A percentile compares a stretch with the other conserved stretches of the same genome.
phyloP scores from a whole-genome alignment of 2,797 vertebrate genomes.

The Catostomus latipinnis region DNA sequence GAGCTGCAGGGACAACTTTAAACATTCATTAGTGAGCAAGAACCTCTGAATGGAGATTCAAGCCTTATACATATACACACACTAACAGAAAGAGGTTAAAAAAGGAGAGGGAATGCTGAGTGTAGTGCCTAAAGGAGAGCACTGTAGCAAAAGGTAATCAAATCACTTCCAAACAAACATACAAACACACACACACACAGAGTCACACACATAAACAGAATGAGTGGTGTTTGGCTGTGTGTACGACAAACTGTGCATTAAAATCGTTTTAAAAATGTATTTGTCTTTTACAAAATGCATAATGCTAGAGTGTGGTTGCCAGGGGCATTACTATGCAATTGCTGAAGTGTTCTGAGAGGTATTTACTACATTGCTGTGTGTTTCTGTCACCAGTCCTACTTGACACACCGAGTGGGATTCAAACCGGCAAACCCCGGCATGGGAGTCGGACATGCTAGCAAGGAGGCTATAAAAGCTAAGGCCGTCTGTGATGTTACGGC shows the following conservation, averaged over 20 bases:
- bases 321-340: background rate
- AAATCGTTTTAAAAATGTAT: no score
- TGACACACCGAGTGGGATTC: no score
- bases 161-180: slow-evolving; percentile 31
- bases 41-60: slow-evolving; percentile 15
- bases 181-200: slow-evolving; percentile 8
- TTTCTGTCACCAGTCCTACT: no score
- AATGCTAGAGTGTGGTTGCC: background rate
- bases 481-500: no score
- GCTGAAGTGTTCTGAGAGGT: background rate
- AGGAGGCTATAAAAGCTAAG: no score
- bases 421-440: no score
- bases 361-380: background rate
- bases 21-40: slow-evolving; percentile 43
- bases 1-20: slow-evolving; percentile 57
- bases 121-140: slow-evolving; percentile 13
- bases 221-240: background rate
- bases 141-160: slow-evolving; percentile 15
- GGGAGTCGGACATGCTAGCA: no score
- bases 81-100: background rate
- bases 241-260: no score
- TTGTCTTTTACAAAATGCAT: background rate
- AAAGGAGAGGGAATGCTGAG: background rate
- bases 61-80: background rate
- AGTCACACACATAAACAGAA: background rate